Percentiles rank a stretch among this genome's conserved stretches.
These are phyloP conservation scores for Ochropleura plecta DNA, from an alignment of 2,888 invertebrate genomes.

Conservation along the genomic window DNA sequence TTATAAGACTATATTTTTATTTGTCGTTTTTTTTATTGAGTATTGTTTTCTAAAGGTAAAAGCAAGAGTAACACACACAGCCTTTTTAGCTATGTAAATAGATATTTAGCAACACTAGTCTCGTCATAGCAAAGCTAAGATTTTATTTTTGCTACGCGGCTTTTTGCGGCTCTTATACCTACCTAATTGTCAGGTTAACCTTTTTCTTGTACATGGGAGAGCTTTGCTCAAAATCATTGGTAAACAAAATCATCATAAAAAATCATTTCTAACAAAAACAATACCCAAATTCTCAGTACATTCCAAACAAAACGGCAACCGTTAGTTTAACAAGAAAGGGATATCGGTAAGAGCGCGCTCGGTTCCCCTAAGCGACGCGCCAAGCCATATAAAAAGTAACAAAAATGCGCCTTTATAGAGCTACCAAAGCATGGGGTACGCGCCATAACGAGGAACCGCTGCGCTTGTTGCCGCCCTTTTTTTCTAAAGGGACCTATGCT, in stretches of 20 bases:
- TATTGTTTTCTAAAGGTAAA: background rate
- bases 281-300: conserved; percentile 39
- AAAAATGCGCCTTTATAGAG: conserved; percentile 52
- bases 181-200: background rate
- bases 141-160: background rate
- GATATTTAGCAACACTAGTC: background rate
- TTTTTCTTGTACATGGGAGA: background rate
- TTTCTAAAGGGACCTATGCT: conserved; percentile 57
- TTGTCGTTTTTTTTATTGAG: conserved; percentile 42
- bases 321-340: conserved; percentile 45
- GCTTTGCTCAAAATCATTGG: background rate
- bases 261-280: conserved; percentile 22
- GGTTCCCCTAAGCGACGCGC: conserved; percentile 30
- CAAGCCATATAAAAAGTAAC: conserved; percentile 51
- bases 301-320: conserved; percentile 37
- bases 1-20: conserved; percentile 62
- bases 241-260: conserved; percentile 1
- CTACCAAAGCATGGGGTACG: conserved; percentile 34
- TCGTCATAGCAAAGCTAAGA: background rate
- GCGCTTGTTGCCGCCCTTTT: conserved; percentile 55
- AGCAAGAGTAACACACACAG: background rate
- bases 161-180: background rate
- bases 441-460: conserved; percentile 40
- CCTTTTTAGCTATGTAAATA: background rate
- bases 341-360: conserved; percentile 10